A percentile compares a stretch with the other conserved stretches of the same genome.
Evolutionary conservation across 2,888 invertebrate species (phyloP).

Genomic region (Drosophila pegasa): DNA sequence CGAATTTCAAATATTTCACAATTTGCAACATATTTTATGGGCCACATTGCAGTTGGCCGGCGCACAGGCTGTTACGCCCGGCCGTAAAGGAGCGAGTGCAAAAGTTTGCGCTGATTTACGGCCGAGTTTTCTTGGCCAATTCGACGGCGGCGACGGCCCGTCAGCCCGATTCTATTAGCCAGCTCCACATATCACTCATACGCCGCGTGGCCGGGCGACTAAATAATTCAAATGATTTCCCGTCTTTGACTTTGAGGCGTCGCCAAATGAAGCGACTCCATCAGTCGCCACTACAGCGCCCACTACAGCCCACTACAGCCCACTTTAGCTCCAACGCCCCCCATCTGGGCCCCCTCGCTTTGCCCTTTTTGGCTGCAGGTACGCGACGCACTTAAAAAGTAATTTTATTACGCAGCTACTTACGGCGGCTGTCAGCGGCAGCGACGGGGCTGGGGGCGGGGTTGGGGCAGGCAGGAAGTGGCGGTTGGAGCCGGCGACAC

Average conservation of each 20-base stretch:
- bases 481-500: slow-evolving; percentile 22
- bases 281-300: too few relatives aligned
- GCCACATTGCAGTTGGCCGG: slow-evolving; percentile 65
- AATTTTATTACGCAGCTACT: slow-evolving; percentile 80
- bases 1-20: slow-evolving; percentile 78
- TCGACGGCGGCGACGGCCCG: slow-evolving; percentile 15
- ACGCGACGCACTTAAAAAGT: slow-evolving; percentile 77
- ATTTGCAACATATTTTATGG: slow-evolving; percentile 77
- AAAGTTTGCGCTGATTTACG: slow-evolving; percentile 53
- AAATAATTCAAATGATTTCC: slow-evolving; percentile 77
- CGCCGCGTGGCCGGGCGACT: slow-evolving; percentile 39
- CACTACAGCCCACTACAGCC: too few relatives aligned
- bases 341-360: neutral
- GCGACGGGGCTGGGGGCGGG: too few relatives aligned
- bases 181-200: slow-evolving; percentile 28
- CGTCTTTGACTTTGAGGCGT: slow-evolving; percentile 70
- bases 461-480: too few relatives aligned
- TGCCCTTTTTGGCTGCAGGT: slow-evolving; percentile 40
- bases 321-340: neutral
- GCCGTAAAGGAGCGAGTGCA: slow-evolving; percentile 22
- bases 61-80: slow-evolving; percentile 15
- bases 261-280: slow-evolving; percentile 50
- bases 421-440: slow-evolving; percentile 61
- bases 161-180: slow-evolving; percentile 4
- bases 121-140: slow-evolving; percentile 31